Percentiles rank a stretch among this genome's conserved stretches.
Conservation (phyloP, 2,888 invertebrate species). For the Netelia melanura region DNA sequence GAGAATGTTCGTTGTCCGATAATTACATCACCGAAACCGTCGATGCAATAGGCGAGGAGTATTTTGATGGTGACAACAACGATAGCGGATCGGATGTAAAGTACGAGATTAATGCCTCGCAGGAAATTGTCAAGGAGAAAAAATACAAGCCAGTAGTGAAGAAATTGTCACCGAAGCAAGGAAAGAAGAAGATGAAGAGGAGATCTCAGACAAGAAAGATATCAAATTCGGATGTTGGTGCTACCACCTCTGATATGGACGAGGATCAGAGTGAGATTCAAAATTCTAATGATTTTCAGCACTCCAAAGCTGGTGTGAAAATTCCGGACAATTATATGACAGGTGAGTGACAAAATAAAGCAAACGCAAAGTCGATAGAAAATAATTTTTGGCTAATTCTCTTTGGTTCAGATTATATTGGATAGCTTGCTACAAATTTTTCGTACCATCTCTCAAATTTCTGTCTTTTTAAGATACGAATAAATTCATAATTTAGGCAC, state of each 20-base stretch:
- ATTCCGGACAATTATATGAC: slow-evolving; percentile 83
- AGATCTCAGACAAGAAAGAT: slow-evolving; percentile 69
- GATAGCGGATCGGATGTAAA: slow-evolving; percentile 64
- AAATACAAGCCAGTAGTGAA: slow-evolving; percentile 75
- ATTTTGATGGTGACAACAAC: slow-evolving; percentile 71
- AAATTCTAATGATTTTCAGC: slow-evolving; percentile 58
- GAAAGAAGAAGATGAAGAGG: slow-evolving; percentile 76
- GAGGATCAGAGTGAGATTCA: slow-evolving; percentile 74
- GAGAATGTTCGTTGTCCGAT: slow-evolving; percentile 72
- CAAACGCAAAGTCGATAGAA: not conserved
- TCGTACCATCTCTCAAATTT: not conserved
- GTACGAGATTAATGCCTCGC: slow-evolving; percentile 67
- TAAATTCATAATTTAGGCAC: slow-evolving; percentile 75
- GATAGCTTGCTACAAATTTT: too few relatives aligned
- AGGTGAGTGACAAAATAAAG: slow-evolving; percentile 72
- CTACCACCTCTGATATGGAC: slow-evolving; percentile 74
- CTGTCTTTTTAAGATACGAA: not conserved
- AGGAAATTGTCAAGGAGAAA: slow-evolving; percentile 71
- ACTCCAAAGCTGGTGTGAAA: slow-evolving; percentile 74
- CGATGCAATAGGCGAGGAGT: slow-evolving; percentile 64
- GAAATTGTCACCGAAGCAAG: slow-evolving; percentile 70
- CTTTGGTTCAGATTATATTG: too few relatives aligned
- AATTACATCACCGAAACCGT: slow-evolving; percentile 69
- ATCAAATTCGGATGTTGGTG: slow-evolving; percentile 60
- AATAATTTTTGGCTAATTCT: not conserved